phyloP scores from a whole-genome alignment of 2,113 vertebrate species.

The Isichthys henryi region DNA sequence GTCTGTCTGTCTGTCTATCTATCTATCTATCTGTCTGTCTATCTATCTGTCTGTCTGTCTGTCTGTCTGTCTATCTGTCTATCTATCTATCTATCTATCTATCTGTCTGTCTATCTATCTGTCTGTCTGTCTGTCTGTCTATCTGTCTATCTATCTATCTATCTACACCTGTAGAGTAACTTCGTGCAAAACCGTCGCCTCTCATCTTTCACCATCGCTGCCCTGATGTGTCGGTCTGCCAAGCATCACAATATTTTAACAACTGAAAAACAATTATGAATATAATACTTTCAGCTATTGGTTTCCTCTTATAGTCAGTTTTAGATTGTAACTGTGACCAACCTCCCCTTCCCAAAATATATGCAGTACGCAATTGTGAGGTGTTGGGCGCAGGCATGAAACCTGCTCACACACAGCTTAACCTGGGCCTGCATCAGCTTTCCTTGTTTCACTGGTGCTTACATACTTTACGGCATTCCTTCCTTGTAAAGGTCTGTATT shows the following conservation, averaged over 20 bases:
- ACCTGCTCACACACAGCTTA: background rate
- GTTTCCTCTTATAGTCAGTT: background rate
- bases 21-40: too few relatives aligned
- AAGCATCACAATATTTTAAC: background rate
- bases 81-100: too few relatives aligned
- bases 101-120: too few relatives aligned
- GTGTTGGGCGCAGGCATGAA: background rate
- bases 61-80: too few relatives aligned
- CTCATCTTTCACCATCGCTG: too few relatives aligned
- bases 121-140: too few relatives aligned
- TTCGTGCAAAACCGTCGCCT: too few relatives aligned
- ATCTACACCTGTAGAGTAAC: too few relatives aligned
- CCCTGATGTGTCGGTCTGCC: too few relatives aligned
- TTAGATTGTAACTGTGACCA: background rate
- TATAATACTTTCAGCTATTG: background rate
- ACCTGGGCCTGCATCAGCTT: background rate
- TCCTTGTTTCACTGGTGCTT: background rate
- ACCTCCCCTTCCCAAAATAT: background rate
- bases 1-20: too few relatives aligned
- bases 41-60: too few relatives aligned
- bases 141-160: too few relatives aligned
- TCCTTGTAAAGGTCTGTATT: background rate
- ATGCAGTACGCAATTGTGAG: background rate
- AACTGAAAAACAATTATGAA: background rate
- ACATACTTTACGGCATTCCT: background rate